Evolutionary conservation across 2,113 vertebrate genomes (phyloP).

Genomic region (Hippocampus abdominalis): DNA sequence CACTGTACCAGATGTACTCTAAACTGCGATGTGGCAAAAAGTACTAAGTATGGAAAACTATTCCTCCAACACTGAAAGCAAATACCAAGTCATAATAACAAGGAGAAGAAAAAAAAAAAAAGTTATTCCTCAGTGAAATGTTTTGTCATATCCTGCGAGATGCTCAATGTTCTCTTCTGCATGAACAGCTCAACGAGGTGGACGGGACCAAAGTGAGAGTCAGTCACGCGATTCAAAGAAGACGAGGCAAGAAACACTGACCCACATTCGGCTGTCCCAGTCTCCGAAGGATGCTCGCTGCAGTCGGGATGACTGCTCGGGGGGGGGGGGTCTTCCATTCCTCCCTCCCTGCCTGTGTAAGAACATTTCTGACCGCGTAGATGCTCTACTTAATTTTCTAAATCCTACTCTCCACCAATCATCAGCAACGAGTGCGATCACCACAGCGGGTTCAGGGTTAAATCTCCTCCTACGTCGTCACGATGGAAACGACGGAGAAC

Average conservation of each 20-base stretch:
- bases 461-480: slow-evolving; percentile 19
- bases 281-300: neutral
- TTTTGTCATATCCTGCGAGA: slow-evolving; percentile 11
- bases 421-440: neutral
- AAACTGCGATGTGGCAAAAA: neutral
- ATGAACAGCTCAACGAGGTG: slow-evolving; percentile 41
- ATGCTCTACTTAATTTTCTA: slow-evolving; percentile 10
- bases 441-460: neutral
- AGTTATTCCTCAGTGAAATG: slow-evolving; percentile 7
- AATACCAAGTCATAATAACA: neutral
- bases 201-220: slow-evolving; percentile 6
- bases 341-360: neutral
- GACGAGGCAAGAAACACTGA: slow-evolving; percentile 18
- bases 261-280: slow-evolving; percentile 40
- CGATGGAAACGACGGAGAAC: slow-evolving; percentile 48
- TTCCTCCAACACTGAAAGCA: neutral
- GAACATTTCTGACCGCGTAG: neutral
- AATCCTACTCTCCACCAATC: neutral
- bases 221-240: neutral
- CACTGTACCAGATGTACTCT: too few relatives aligned
- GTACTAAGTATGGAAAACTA: neutral
- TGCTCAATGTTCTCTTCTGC: slow-evolving; percentile 53
- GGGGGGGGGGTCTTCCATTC: neutral
- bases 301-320: neutral
- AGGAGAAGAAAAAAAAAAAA: slow-evolving; percentile 2